Evolutionary conservation across 1,140 invertebrate species (phyloP).

Genomic region (Sycophaga agraensis): DNA sequence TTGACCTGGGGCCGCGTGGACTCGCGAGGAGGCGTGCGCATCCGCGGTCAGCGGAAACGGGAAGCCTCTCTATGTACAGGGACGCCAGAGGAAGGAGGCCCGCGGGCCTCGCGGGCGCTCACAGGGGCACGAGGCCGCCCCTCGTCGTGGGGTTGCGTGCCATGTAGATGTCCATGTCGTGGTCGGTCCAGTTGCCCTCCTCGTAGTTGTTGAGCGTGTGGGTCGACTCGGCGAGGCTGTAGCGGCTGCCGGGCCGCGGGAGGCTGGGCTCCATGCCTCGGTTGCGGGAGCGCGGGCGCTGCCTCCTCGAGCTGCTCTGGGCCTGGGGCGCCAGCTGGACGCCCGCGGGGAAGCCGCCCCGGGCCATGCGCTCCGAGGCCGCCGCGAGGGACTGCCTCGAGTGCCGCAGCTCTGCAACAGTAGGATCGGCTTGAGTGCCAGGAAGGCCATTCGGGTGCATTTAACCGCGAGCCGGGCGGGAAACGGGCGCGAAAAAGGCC

Average conservation of each 20-base stretch:
- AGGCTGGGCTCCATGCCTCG: slow-evolving; percentile 52
- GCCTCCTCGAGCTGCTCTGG: slow-evolving; percentile 64
- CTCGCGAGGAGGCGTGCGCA: no score
- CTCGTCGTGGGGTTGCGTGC: slow-evolving; percentile 84
- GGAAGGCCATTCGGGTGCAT: no score
- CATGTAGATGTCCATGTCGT: slow-evolving; percentile 95
- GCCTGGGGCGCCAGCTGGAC: slow-evolving; percentile 48
- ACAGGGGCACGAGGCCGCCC: slow-evolving; percentile 80
- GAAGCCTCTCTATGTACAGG: no score
- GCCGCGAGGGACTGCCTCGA: slow-evolving; percentile 79
- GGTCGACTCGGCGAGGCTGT: slow-evolving; percentile 71
- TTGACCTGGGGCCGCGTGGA: no score
- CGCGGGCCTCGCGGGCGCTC: no score
- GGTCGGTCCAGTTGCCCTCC: slow-evolving; percentile 93
- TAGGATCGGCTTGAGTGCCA: neutral
- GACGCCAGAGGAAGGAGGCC: no score
- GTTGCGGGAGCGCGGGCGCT: slow-evolving; percentile 64
- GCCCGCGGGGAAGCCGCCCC: slow-evolving; percentile 63
- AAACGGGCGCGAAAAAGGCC: no score
- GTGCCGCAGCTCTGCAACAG: slow-evolving; percentile 72
- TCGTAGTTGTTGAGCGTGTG: slow-evolving; percentile 82
- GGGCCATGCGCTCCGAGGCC: slow-evolving; percentile 75
- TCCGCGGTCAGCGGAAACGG: no score
- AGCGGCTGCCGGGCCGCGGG: slow-evolving; percentile 64
- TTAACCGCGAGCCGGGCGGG: no score